These are phyloP conservation scores for Corythornis madagascariensis DNA, from an alignment of 2,113 vertebrate species.

Conservation along the genomic window DNA sequence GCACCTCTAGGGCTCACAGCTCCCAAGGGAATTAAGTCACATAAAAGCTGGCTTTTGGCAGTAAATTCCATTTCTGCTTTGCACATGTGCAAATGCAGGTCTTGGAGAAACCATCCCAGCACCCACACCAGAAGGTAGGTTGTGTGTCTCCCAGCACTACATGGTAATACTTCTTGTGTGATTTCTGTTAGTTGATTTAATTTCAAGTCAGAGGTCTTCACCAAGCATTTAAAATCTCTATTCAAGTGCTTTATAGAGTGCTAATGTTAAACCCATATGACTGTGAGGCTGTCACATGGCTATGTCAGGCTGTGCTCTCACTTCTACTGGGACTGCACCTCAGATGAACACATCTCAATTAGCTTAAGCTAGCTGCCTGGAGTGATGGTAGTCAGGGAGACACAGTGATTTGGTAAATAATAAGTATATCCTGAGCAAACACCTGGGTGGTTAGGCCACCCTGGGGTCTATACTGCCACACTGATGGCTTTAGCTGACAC, in stretches of 20 bases:
- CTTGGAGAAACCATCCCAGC: neutral
- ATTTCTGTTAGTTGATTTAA: neutral
- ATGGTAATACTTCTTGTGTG: neutral
- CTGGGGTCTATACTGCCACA: neutral
- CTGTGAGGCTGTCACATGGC: neutral
- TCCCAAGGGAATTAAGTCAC: neutral
- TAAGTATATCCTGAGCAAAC: neutral
- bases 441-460: neutral
- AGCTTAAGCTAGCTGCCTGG: neutral
- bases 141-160: neutral
- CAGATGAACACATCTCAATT: neutral
- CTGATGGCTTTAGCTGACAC: neutral
- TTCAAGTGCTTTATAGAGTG: neutral
- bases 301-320: neutral
- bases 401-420: neutral
- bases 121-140: neutral
- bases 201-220: neutral
- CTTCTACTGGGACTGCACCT: neutral
- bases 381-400: neutral
- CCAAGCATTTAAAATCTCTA: neutral
- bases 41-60: neutral
- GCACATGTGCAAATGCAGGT: neutral
- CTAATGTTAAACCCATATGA: neutral
- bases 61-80: neutral
- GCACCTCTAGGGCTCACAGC: neutral